Evolutionary conservation across 2,888 invertebrate species (phyloP).

Genomic region (Tillus elongatus): DNA sequence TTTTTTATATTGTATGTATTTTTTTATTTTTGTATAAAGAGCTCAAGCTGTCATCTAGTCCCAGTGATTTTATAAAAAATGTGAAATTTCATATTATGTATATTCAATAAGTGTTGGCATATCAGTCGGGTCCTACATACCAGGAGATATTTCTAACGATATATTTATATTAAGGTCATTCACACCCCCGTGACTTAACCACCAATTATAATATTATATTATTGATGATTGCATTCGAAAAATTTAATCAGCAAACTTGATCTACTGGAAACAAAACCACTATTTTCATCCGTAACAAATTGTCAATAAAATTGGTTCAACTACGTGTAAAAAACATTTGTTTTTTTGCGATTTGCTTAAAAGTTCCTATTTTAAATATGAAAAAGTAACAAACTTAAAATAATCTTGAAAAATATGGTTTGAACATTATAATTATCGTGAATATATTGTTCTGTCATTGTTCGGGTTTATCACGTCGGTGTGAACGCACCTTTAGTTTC

Average conservation of each 20-base stretch:
- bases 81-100: constrained; percentile 24
- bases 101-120: constrained; percentile 37
- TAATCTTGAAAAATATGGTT: too few species aligned
- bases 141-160: constrained; percentile 15
- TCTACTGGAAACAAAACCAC: too few species aligned
- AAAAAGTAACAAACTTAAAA: too few species aligned
- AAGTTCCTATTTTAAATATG: too few species aligned
- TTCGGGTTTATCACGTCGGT: constrained; percentile 15
- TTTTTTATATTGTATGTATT: constrained; percentile 43
- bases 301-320: too few species aligned
- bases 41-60: constrained; percentile 45
- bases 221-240: too few species aligned
- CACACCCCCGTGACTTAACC: not conserved
- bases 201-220: constrained; percentile 17
- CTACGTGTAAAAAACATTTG: too few species aligned
- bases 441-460: constrained; percentile 9
- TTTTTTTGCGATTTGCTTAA: too few species aligned
- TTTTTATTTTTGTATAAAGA: constrained; percentile 44
- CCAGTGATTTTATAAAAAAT: constrained; percentile 30
- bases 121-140: constrained; percentile 36
- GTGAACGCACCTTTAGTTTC: constrained; percentile 17
- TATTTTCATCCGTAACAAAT: too few species aligned
- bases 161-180: constrained; percentile 3
- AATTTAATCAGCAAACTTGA: too few species aligned
- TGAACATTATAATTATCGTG: too few species aligned